Base-by-base conservation (phyloP, 2,113 vertebrate genomes). In the Fulica atra region DNA sequence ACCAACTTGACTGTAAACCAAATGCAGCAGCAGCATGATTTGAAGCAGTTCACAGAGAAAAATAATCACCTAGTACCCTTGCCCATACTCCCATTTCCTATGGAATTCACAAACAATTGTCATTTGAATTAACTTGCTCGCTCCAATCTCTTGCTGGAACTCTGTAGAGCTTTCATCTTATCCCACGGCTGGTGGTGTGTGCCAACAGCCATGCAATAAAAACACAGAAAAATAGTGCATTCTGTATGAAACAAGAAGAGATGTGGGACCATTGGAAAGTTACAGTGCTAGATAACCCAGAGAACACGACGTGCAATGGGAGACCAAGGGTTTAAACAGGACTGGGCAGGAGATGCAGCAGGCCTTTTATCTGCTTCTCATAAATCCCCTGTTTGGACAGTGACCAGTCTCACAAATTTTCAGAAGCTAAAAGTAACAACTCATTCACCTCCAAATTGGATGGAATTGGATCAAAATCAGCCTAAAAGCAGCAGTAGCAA, bases 191-290 rank as follows among this genome's bases (percentile, higher is more conserved):
- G n/a, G 81, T 42, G 31, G 42, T 2, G 3, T 13, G 10, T 72
- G n/a, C n/a, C 64, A 73, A 16, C 29, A 82, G 38, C 8, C 66
- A 29, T 2, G 31, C 50, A 80, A n/a, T 0, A n/a, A 36, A 28
- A 79, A 16, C 29, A 25, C 33, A 0, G 44, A 6, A 35, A 33
- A 11, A 12, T 10, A 35, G n/a, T 11, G 2, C 0, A 9, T 1
- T 5, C 63, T 48, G 36, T 29, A 9, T 2, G 16, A 29, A 82
- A 10, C 0, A 3, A 60, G 66, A 38, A 70, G 51, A 69, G 26
- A 59, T 4, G 15, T 16, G 38, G 11, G 31, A 24, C 8, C 61
- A 64, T 7, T 8, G n/a, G 36, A 23, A n/a, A 44, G 31, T 19
- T 18, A 16, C 0, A 54, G n/a, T 21, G 16, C 25, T 35, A 46